These are phyloP conservation scores for Tylochromis polylepis DNA, from an alignment of 2,113 vertebrate species.

Conservation along the genomic window DNA sequence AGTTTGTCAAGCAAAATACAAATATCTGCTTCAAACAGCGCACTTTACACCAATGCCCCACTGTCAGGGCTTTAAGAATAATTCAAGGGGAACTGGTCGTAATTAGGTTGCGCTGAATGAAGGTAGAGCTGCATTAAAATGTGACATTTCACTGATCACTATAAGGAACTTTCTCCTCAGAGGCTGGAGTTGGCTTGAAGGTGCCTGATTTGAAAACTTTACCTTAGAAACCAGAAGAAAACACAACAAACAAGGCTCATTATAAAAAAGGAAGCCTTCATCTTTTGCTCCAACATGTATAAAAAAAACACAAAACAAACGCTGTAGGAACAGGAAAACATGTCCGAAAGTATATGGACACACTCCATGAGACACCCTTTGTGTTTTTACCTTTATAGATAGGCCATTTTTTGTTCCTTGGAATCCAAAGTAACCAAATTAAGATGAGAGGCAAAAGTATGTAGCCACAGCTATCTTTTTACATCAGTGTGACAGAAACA, in stretches of 20 bases:
- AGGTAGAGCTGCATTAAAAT: neutral
- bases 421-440: neutral
- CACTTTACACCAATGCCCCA: neutral
- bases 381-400: neutral
- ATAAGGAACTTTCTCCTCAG: neutral
- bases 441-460: neutral
- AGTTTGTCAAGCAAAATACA: slow-evolving; percentile 28
- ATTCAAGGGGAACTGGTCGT: neutral
- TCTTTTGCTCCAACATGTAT: neutral
- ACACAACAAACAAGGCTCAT: neutral
- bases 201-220: neutral
- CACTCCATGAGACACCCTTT: neutral
- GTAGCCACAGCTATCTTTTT: neutral
- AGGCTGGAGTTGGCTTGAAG: neutral
- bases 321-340: neutral
- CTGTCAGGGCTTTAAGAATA: neutral
- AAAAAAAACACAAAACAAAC: neutral
- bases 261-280: neutral
- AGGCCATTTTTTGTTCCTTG: neutral
- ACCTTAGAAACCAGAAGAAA: neutral
- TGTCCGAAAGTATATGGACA: neutral
- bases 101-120: neutral
- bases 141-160: neutral
- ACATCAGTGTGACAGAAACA: neutral
- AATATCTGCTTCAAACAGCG: slow-evolving; percentile 9